Percentiles rank a stretch among this genome's conserved stretches.
phyloP scores from a whole-genome alignment of 2,113 vertebrate genomes.

The Odontesthes bonariensis region DNA sequence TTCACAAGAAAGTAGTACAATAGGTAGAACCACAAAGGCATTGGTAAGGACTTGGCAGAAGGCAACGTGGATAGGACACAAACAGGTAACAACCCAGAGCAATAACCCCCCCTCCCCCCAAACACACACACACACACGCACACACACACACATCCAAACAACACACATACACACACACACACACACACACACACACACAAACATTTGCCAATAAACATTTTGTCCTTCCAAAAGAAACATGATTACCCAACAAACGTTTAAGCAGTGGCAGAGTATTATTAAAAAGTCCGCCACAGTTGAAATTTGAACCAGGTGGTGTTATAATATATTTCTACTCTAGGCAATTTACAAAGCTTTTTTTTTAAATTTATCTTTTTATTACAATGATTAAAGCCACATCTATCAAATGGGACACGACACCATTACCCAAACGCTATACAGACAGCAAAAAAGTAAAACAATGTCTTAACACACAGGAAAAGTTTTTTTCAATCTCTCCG shows the following conservation, averaged over 20 bases:
- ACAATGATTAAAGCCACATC: slow-evolving; percentile 97
- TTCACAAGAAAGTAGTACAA: slow-evolving; percentile 96
- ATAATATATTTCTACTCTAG: slow-evolving; percentile 97
- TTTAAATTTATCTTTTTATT: slow-evolving; percentile 68
- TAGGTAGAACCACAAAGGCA: slow-evolving; percentile 97
- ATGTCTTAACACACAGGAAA: slow-evolving; percentile 71
- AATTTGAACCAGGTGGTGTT: slow-evolving; percentile 92
- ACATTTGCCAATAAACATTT: slow-evolving; percentile 76
- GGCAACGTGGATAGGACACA: slow-evolving; percentile 89
- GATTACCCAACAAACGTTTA: slow-evolving; percentile 88
- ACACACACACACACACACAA: slow-evolving; percentile 29
- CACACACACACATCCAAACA: slow-evolving; percentile 41
- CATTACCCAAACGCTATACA: slow-evolving; percentile 92
- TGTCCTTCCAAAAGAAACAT: slow-evolving; percentile 90
- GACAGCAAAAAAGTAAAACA: slow-evolving; percentile 69
- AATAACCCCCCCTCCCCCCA: slow-evolving; percentile 74
- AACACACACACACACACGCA: slow-evolving; percentile 69
- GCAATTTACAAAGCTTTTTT: slow-evolving; percentile 93
- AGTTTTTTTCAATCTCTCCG: slow-evolving; percentile 29
- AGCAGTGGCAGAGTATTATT: slow-evolving; percentile 91
- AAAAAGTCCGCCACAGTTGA: slow-evolving; percentile 90
- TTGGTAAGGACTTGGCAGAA: slow-evolving; percentile 94
- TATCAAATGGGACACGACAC: slow-evolving; percentile 93
- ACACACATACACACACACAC: slow-evolving; percentile 32
- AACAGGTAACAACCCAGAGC: slow-evolving; percentile 83